phyloP scores from a whole-genome alignment of 1,140 invertebrate genomes.

The Bombus balteatus region DNA sequence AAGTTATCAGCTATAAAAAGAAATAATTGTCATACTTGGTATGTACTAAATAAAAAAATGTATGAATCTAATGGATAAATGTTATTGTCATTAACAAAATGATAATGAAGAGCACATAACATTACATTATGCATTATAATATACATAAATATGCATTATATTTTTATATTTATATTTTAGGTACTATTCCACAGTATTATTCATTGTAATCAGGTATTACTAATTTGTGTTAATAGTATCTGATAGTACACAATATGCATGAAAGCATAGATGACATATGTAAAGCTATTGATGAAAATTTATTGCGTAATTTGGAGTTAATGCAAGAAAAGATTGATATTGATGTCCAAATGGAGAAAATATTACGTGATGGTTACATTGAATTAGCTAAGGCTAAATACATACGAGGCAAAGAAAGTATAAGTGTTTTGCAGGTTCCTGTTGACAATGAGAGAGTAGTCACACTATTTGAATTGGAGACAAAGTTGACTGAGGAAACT shows the following conservation, averaged over 20 bases:
- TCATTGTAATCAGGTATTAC: neutral
- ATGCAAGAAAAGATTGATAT: slow-evolving; percentile 87
- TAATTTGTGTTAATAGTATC: neutral
- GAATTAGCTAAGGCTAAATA: slow-evolving; percentile 89
- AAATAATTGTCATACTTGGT: neutral
- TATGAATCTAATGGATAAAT: neutral
- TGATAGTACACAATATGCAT: slow-evolving; percentile 45
- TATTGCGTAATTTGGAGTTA: slow-evolving; percentile 85
- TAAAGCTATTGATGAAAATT: slow-evolving; percentile 85
- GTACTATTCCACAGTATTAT: neutral
- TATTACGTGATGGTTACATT: slow-evolving; percentile 85
- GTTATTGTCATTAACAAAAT: neutral
- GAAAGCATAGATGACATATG: slow-evolving; percentile 76
- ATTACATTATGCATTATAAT: neutral
- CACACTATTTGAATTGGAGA: slow-evolving; percentile 83
- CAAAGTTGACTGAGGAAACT: slow-evolving; percentile 81
- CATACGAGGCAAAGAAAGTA: slow-evolving; percentile 87
- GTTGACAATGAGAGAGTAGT: slow-evolving; percentile 83
- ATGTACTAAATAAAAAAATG: neutral
- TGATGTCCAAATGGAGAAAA: slow-evolving; percentile 86
- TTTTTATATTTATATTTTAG: slow-evolving; percentile 19
- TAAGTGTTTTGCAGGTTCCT: slow-evolving; percentile 87
- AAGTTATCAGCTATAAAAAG: neutral
- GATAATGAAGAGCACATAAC: neutral
- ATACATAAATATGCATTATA: neutral